These are phyloP conservation scores for Athrips mouffetella DNA, from an alignment of 2,888 invertebrate genomes.

Conservation along the genomic window DNA sequence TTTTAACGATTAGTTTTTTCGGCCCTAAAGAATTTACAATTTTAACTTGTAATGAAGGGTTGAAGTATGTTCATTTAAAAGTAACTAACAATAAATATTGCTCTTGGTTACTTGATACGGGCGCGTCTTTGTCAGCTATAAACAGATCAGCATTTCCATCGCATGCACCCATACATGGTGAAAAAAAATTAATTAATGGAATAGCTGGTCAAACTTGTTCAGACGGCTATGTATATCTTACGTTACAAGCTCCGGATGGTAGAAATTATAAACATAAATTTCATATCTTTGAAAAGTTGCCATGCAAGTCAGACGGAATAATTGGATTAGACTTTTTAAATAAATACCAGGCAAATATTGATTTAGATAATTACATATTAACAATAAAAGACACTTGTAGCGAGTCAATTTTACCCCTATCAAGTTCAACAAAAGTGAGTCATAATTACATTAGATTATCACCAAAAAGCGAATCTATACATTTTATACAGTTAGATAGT, in stretches of 20 bases:
- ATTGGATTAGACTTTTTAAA: slow-evolving; percentile 13
- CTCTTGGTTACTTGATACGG: background rate
- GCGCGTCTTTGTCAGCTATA: background rate
- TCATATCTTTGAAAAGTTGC: slow-evolving; percentile 17
- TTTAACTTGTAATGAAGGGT: too few species aligned
- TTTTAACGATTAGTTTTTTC: too few species aligned
- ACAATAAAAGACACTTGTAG: too few species aligned
- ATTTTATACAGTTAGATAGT: background rate
- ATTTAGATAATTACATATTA: slow-evolving; percentile 6
- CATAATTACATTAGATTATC: background rate
- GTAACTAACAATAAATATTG: background rate
- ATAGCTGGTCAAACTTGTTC: too few species aligned
- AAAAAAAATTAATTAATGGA: too few species aligned
- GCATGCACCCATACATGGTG: background rate
- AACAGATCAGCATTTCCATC: background rate
- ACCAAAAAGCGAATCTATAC: background rate
- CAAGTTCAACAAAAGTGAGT: background rate
- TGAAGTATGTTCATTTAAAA: too few species aligned
- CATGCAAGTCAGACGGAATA: slow-evolving; percentile 17
- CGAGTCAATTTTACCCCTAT: too few species aligned
- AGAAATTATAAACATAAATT: slow-evolving; percentile 12
- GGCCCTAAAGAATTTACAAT: too few species aligned
- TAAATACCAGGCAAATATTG: background rate
- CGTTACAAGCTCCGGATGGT: background rate
- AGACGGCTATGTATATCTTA: background rate